Evolutionary conservation across 2,797 vertebrate species (phyloP), one percentile per base, ranked within the genome.

Genomic region (Falco berigora): DNA sequence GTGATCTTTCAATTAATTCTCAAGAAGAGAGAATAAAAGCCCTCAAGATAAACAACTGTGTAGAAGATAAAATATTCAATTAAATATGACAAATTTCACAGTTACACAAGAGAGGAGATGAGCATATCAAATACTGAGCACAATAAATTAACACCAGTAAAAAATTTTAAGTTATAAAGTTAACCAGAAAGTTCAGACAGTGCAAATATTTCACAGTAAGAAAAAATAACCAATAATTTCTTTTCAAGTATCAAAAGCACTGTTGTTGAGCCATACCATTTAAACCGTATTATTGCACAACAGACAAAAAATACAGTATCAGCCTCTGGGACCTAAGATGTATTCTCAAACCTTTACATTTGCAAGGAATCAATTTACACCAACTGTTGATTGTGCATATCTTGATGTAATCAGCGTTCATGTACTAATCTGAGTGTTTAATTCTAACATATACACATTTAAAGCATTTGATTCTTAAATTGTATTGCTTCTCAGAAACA

Each of bases 241-340:
- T 96, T 95, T 98, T 98, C 98, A 98, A 98, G 98, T 98, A 98
- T 98, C 97, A 98, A 98, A 98, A 98, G 96, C 97, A 94, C 93
- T 93, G 89, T 93, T 96, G 90, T 96, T 59, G 96, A 96, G 93
- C 74, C 95, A 96, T 86, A 94, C 95, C 89, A 92, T 91, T 96
- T 96, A 94, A 96, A 85, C 87, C 86, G 93, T 40, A 88, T 97
- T 97, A 97, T 97, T 97, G 96, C 96, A 98, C 97, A 85, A 95
- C 75, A 96, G 95, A 97, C 94, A 85, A 95, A 96, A 97, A 87
- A 93, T 56, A 92, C 83, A 74, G 10, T 77, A 84, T 49, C 67
- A 83, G 19, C 61, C 81, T 89, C 80, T 68, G 30, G 69, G 85
- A 66, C 92, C 86, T 71, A 91, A 59, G 55, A 40, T 30, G 38